A percentile compares a stretch with the other conserved stretches of the same genome.
Conservation (phyloP, 92 coral and sea anemone species). For the Parazoanthus atlanticus region DNA sequence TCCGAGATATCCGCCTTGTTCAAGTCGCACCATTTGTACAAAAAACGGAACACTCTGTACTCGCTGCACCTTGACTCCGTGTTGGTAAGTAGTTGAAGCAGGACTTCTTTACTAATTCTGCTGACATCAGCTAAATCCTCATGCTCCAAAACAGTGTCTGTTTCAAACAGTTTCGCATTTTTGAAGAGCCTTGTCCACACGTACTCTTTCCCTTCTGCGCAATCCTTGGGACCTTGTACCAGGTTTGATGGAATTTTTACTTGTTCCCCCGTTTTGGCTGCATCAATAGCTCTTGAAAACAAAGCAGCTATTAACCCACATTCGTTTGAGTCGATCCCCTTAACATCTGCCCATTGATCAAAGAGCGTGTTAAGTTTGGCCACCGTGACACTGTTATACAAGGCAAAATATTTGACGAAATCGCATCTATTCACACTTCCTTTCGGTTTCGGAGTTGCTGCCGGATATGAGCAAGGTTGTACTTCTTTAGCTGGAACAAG, state of each 20-base stretch:
- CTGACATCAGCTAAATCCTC: slow-evolving; percentile 41
- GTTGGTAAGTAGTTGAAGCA: slow-evolving; percentile 55
- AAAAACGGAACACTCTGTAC: slow-evolving; percentile 70
- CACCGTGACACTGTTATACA: slow-evolving; percentile 71
- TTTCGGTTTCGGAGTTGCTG: slow-evolving; percentile 57
- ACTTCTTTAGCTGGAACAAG: slow-evolving; percentile 62
- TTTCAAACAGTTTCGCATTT: slow-evolving; percentile 65
- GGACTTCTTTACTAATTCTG: slow-evolving; percentile 55
- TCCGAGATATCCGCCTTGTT: slow-evolving; percentile 47
- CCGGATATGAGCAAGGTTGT: slow-evolving; percentile 74
- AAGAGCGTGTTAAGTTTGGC: slow-evolving; percentile 68
- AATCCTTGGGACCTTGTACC: slow-evolving; percentile 26
- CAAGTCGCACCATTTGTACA: slow-evolving; percentile 73
- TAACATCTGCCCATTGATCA: slow-evolving; percentile 77
- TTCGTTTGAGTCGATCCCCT: slow-evolving; percentile 78
- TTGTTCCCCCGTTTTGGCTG: slow-evolving; percentile 90
- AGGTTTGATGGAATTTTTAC: slow-evolving; percentile 61
- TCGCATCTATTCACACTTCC: slow-evolving; percentile 56
- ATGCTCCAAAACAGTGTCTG: slow-evolving; percentile 41
- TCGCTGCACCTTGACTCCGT: slow-evolving; percentile 67
- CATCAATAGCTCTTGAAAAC: slow-evolving; percentile 88
- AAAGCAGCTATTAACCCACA: slow-evolving; percentile 72
- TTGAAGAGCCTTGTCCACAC: slow-evolving; percentile 80
- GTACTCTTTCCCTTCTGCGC: slow-evolving; percentile 45
- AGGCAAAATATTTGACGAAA: slow-evolving; percentile 73